Conservation (phyloP, 2,113 vertebrate species). For the Grammomys dolichurus region DNA sequence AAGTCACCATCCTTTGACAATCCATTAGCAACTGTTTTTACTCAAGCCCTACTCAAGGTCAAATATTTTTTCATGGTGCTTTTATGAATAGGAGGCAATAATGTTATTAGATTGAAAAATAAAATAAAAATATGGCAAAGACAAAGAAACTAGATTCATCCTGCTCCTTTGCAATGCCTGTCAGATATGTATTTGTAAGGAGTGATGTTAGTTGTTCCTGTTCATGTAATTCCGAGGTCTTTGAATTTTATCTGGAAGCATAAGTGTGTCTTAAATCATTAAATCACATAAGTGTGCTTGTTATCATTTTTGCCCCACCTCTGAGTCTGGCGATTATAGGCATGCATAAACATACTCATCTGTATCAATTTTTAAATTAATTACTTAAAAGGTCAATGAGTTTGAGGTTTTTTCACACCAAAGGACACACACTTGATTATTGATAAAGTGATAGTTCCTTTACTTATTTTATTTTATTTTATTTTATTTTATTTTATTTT, state of each 20-base stretch:
- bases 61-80: neutral
- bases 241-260: neutral
- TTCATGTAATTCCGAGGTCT: neutral
- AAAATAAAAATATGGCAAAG: neutral
- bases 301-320: neutral
- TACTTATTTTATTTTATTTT: too few species aligned
- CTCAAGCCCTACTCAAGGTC: neutral
- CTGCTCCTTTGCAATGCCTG: neutral
- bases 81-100: neutral
- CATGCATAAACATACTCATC: neutral
- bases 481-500: too few species aligned
- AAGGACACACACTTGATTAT: neutral
- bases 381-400: neutral
- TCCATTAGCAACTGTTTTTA: neutral
- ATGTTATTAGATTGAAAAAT: neutral
- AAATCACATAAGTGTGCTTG: too few species aligned
- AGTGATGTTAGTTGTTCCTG: neutral
- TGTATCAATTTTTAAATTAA: neutral
- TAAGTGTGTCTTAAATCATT: neutral
- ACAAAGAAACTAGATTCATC: neutral
- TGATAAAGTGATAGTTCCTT: neutral
- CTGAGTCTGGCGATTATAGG: neutral
- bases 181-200: neutral
- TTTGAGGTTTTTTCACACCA: neutral
- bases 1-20: neutral